Evolutionary conservation across 2,797 vertebrate species (phyloP).

Genomic region (Danio choprae): DNA sequence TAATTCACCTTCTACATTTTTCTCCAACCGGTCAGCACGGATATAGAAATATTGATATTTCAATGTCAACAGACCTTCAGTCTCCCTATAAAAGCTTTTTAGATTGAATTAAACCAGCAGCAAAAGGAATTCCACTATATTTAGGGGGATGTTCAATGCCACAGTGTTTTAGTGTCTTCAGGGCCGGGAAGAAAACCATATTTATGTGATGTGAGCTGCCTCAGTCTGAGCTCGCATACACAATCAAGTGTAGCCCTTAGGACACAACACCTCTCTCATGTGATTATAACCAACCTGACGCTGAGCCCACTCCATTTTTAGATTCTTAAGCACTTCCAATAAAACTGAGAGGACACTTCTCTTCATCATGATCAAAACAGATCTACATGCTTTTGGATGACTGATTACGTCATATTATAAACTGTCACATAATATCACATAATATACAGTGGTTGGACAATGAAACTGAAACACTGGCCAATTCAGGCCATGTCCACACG

Average conservation of each 20-base stretch:
- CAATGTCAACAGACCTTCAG: background rate
- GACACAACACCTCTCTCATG: conserved; percentile 27
- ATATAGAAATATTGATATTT: conserved; percentile 5
- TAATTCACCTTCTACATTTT: background rate
- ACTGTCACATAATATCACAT: too few species aligned
- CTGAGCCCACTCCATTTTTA: conserved; percentile 32
- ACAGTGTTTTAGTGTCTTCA: background rate
- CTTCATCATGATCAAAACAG: background rate
- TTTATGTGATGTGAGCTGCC: conserved; percentile 13
- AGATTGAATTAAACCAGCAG: background rate
- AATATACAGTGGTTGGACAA: too few species aligned
- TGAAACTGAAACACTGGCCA: too few species aligned
- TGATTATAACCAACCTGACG: conserved; percentile 9
- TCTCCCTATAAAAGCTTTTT: conserved; percentile 5
- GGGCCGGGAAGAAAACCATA: background rate
- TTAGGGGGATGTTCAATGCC: background rate
- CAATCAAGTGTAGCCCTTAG: background rate
- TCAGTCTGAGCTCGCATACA: conserved; percentile 15
- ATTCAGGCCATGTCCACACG: too few species aligned
- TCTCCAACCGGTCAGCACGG: background rate
- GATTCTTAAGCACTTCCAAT: conserved; percentile 1
- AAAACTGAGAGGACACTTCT: background rate
- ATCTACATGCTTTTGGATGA: background rate
- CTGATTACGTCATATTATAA: background rate
- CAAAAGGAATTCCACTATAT: background rate